These are phyloP conservation scores for Torymus tubicola DNA, from an alignment of 2,888 invertebrate species.

Conservation along the genomic window DNA sequence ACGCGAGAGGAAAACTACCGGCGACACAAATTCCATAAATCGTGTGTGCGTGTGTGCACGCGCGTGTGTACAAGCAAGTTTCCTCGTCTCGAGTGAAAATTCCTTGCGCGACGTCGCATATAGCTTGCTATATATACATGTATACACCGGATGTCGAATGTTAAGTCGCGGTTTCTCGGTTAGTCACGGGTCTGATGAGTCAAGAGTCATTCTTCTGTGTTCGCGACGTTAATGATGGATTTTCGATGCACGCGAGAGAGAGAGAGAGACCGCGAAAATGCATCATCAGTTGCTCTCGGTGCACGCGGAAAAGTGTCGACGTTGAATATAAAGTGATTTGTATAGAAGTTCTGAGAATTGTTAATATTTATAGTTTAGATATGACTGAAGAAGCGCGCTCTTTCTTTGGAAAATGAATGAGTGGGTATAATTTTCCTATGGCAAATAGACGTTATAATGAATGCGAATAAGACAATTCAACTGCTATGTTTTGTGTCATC, in stretches of 20 bases:
- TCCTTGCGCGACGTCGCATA: slow-evolving; percentile 33
- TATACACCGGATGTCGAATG: slow-evolving; percentile 48
- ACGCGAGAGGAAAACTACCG: slow-evolving; percentile 38
- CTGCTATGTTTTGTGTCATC: too few relatives aligned
- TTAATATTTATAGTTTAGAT: slow-evolving; percentile 12
- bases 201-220: slow-evolving; percentile 19
- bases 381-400: not conserved
- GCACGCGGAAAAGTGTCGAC: not conserved
- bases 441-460: not conserved
- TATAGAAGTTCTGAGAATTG: not conserved
- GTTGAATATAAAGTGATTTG: slow-evolving; percentile 5
- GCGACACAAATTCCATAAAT: slow-evolving; percentile 56
- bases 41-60: slow-evolving; percentile 16
- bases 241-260: slow-evolving; percentile 30
- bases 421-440: too few relatives aligned
- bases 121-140: slow-evolving; percentile 23
- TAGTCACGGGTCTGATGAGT: slow-evolving; percentile 51
- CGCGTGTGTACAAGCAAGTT: slow-evolving; percentile 49
- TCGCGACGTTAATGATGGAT: slow-evolving; percentile 31
- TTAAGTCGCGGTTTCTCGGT: slow-evolving; percentile 29
- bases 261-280: slow-evolving; percentile 9
- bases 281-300: not conserved
- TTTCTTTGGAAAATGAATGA: not conserved
- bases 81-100: slow-evolving; percentile 57
- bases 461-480: not conserved